Conservation (phyloP, 2,797 vertebrate genomes). For the Rhinatrema bivittatum region DNA sequence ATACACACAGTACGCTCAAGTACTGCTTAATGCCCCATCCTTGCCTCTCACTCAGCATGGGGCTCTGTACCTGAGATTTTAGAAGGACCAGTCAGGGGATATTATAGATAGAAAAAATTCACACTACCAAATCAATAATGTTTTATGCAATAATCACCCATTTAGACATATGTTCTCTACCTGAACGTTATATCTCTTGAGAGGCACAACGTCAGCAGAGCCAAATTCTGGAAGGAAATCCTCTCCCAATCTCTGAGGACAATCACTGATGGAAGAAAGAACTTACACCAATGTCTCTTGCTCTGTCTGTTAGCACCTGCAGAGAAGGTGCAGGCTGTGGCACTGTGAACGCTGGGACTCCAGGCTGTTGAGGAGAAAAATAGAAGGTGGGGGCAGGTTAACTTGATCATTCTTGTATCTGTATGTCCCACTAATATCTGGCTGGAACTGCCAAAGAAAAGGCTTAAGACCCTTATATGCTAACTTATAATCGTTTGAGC, state of each 20-base stretch:
- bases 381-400: not conserved
- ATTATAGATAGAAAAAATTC: too few species aligned
- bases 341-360: conserved; percentile 81
- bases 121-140: too few species aligned
- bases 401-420: not conserved
- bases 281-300: conserved; percentile 68
- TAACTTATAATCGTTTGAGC: too few species aligned
- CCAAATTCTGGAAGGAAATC: not conserved
- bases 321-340: conserved; percentile 68
- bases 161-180: too few species aligned
- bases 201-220: not conserved
- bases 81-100: too few species aligned
- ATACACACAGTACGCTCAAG: too few species aligned
- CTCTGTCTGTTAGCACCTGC: conserved; percentile 67
- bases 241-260: not conserved
- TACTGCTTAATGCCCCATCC: too few species aligned
- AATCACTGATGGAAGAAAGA: too few species aligned
- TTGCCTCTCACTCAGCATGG: too few species aligned
- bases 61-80: too few species aligned
- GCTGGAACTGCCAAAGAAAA: not conserved
- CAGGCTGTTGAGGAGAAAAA: conserved; percentile 44
- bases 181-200: too few species aligned
- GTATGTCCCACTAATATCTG: not conserved
- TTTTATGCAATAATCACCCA: too few species aligned
- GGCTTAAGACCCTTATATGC: not conserved